Evolutionary conservation across 2,113 vertebrate genomes (phyloP).

Genomic region (Neomonachus schauinslandi): DNA sequence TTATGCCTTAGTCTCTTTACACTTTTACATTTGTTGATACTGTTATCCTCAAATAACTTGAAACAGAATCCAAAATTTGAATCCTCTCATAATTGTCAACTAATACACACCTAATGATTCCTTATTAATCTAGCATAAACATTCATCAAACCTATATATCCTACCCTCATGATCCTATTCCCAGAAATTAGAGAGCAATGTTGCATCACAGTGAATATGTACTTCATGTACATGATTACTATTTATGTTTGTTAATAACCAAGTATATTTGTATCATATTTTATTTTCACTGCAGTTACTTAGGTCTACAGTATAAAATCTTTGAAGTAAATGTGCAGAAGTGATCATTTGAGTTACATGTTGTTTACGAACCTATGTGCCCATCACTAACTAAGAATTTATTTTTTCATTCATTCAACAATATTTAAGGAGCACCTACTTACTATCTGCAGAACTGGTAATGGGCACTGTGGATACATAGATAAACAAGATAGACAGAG

Average conservation of each 20-base stretch:
- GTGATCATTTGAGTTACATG: neutral
- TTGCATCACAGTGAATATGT: neutral
- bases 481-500: neutral
- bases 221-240: neutral
- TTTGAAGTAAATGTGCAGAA: constrained; percentile 23
- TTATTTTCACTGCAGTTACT: neutral
- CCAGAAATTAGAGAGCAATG: neutral
- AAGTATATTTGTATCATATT: neutral
- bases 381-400: neutral
- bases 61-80: constrained; percentile 16
- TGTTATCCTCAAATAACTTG: neutral
- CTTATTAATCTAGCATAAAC: neutral
- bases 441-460: neutral
- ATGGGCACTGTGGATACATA: neutral
- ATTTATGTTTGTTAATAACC: neutral
- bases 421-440: neutral
- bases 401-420: neutral
- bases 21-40: neutral
- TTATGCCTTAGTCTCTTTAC: neutral
- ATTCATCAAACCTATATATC: neutral
- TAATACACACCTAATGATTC: neutral
- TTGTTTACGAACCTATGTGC: neutral
- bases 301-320: neutral
- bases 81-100: neutral
- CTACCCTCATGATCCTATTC: neutral